Base-by-base conservation (phyloP, 2,888 invertebrate genomes). In the Ochlodes sylvanus region DNA sequence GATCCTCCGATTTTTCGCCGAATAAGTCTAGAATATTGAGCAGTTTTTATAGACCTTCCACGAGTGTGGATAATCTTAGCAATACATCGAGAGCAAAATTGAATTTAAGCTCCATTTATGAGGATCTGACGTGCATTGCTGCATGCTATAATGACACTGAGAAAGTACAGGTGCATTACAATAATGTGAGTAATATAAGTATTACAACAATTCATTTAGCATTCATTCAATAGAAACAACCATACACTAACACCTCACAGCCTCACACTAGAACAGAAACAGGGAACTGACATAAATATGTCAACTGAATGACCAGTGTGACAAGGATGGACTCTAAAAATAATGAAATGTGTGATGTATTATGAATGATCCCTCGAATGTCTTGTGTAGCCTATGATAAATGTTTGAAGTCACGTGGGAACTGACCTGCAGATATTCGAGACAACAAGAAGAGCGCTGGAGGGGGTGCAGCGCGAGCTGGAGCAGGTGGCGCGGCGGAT, bases 21-120 rank as follows among this genome's bases (percentile, higher is more conserved):
- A 82, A 80, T 71, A 85, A 85, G 44, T 89, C 87, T 63, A 73
- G 83, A 9, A 82, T 90, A 2, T 87, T 83, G 75, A 88, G 83
- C 69, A 87, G 88, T 0, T 87, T 86, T 72, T 86, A 88, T 57
- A 78, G 85, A 7, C 72, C 85, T 19, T 84, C 86, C 0, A 75
- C 83, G 1, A 78, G 83, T 0, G 80, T 80, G 0, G 71, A 56
- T 3, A 62, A 71, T 0, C 73, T 44, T n/a, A 75, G 52, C 61
- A 69, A 71, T n/a, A 75, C 72, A 1, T 63, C 32, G 0, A 76
- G 68, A 10, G 70, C 32, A 1, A 81, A 75, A 61, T 65, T 82
- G 1, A 69, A 75, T 1, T 69, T 89, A 15, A 76, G 71, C 27
- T 72, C 69, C 60, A 60, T 90, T 0, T 81, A 84, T 71, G 86